Conservation (phyloP, 2,113 vertebrate genomes). For the Syngnathus typhle region DNA sequence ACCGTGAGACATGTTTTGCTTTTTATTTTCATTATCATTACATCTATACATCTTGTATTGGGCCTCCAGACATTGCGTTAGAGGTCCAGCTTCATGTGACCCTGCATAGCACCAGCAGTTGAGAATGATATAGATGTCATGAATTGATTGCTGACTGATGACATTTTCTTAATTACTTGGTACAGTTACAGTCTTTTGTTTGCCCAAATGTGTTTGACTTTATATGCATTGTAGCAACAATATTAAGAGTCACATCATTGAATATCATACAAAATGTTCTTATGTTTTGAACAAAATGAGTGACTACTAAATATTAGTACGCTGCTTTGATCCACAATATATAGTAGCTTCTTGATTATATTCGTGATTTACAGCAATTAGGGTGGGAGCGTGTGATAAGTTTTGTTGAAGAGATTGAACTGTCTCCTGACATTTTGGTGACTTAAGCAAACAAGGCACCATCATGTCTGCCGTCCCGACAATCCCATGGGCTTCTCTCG, state of each 20-base stretch:
- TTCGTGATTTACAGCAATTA: slow-evolving; percentile 11
- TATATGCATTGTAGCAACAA: slow-evolving; percentile 13
- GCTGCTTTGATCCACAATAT: slow-evolving; percentile 10
- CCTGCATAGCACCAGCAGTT: background rate
- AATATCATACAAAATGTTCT: slow-evolving; percentile 8
- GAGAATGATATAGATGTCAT: background rate
- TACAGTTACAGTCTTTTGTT: background rate
- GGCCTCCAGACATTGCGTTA: background rate
- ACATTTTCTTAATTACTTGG: background rate
- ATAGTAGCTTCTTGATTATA: slow-evolving; percentile 25
- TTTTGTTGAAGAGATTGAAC: slow-evolving; percentile 33
- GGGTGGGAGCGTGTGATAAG: slow-evolving; percentile 37
- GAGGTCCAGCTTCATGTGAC: background rate
- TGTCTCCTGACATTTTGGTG: slow-evolving; percentile 32
- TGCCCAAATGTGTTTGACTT: slow-evolving; percentile 1
- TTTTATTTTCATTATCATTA: background rate
- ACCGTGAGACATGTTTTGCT: background rate
- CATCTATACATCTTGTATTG: background rate
- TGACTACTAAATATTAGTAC: background rate
- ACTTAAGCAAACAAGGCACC: slow-evolving; percentile 36
- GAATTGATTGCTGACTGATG: background rate
- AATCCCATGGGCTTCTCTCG: slow-evolving; percentile 29
- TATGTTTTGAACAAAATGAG: slow-evolving; percentile 22
- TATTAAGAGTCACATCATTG: background rate
- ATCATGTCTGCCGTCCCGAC: slow-evolving; percentile 36